Base-by-base conservation (phyloP, 1,140 invertebrate genomes). In the Bombus affinis region DNA sequence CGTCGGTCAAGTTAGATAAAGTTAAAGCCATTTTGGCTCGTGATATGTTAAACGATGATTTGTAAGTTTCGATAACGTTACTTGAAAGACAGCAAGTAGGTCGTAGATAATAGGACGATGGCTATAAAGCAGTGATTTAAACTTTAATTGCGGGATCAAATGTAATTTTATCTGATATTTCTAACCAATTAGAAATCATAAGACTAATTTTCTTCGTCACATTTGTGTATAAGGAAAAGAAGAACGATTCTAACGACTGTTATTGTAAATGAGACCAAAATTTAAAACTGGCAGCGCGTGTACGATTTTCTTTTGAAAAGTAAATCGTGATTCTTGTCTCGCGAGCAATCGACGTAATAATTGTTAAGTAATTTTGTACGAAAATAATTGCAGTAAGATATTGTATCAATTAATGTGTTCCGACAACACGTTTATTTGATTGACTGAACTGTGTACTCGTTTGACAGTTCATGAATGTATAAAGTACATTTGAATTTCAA, bases 321-420 rank as follows among this genome's bases (percentile, higher is more conserved):
- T 35, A 18, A 68, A 37, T 25, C 35, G 22, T 22, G 18, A 10
- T 37, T 28, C 22, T 13, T 81, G 35, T 47, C 1, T 65, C 73
- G 35, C 35, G 32, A 4, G 0, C 59, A 62, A n/a, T 5, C 12
- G 28, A 5, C 59, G 12, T n/a, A 76, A 68, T 62, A 53, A 81
- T 81, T 85, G 88, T 89, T 81, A 77, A 88, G 70, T 39, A 62
- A 37, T 73, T 80, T 39, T 74, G 47, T 57, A 53, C 25, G 62
- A 85, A 65, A 42, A 10, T 62, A 62, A 28, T 57, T 22, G 42
- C 47, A 77, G 62, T 53, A n/a, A 62, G 65, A 79, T 32, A 75
- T 85, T 89, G 85, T 89, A 89, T 5, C 76, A 42, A 92, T 86
- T 89, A 90, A 90, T 22, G 65, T 35, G 15, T 9, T 66, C 2